phyloP scores from a whole-genome alignment of 1,140 invertebrate genomes.

The Drosophila micromelanica region DNA sequence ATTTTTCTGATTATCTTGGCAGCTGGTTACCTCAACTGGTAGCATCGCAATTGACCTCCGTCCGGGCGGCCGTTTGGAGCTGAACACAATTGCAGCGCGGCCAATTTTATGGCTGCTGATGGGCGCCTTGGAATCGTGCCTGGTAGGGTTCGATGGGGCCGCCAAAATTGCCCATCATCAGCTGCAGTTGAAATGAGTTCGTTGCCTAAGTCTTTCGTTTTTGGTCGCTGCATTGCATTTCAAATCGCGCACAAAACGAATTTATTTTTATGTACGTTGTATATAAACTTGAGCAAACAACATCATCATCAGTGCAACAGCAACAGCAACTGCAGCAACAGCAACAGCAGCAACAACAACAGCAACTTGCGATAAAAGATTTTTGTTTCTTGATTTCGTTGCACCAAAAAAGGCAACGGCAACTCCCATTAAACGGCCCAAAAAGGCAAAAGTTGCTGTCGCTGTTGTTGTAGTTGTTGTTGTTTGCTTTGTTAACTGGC shows the following conservation, averaged over 20 bases:
- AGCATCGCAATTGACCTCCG: slow-evolving; percentile 44
- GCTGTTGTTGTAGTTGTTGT: slow-evolving; percentile 37
- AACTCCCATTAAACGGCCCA: slow-evolving; percentile 80
- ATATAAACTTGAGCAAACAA: slow-evolving; percentile 45
- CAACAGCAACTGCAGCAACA: slow-evolving; percentile 31
- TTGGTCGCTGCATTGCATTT: slow-evolving; percentile 37
- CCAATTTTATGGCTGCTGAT: slow-evolving; percentile 44
- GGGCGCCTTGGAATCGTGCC: slow-evolving; percentile 42
- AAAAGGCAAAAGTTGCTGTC: slow-evolving; percentile 69
- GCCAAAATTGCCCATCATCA: slow-evolving; percentile 60
- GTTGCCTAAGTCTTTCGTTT: slow-evolving; percentile 66
- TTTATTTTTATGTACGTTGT: slow-evolving; percentile 56
- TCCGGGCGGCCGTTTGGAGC: background rate
- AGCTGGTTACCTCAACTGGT: slow-evolving; percentile 1
- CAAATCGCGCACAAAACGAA: slow-evolving; percentile 39
- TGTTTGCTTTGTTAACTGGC: slow-evolving; percentile 59
- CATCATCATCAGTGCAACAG: slow-evolving; percentile 50
- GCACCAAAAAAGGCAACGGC: slow-evolving; percentile 81
- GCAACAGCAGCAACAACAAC: slow-evolving; percentile 40
- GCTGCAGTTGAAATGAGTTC: slow-evolving; percentile 41
- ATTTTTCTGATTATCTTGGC: slow-evolving; percentile 51
- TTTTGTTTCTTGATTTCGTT: slow-evolving; percentile 78
- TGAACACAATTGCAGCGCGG: slow-evolving; percentile 23
- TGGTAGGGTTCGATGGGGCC: slow-evolving; percentile 34
- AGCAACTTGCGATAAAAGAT: slow-evolving; percentile 65